Percentiles rank a stretch among this genome's conserved stretches.
Conservation (phyloP, 2,797 vertebrate species). For the Dendrocincla fuliginosa region DNA sequence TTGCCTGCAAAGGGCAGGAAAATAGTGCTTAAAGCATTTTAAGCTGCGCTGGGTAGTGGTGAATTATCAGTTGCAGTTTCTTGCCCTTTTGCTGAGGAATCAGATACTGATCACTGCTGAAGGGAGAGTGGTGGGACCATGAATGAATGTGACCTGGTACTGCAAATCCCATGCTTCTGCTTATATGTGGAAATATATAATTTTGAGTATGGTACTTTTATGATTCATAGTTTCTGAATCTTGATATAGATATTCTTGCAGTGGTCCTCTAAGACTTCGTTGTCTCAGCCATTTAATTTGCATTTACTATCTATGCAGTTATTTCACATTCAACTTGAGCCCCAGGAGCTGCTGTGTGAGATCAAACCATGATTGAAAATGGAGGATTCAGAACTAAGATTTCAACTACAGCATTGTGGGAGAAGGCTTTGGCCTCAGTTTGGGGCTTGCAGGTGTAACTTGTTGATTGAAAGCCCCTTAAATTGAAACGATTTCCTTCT, state of each 20-base stretch:
- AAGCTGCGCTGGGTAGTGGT: neutral
- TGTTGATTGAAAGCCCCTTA: neutral
- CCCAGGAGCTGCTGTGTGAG: neutral
- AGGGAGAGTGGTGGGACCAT: neutral
- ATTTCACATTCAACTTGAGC: neutral
- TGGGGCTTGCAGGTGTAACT: neutral
- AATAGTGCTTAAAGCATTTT: neutral
- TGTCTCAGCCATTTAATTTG: neutral
- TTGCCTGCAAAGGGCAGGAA: slow-evolving; percentile 30
- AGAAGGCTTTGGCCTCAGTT: neutral
- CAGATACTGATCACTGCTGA: neutral
- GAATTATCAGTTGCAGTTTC: neutral
- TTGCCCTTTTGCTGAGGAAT: neutral
- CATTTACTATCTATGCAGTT: neutral
- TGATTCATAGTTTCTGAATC: neutral
- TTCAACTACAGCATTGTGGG: neutral
- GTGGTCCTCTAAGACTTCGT: neutral
- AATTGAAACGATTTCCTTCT: neutral
- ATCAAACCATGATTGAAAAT: neutral
- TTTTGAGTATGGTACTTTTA: neutral
- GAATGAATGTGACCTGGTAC: neutral
- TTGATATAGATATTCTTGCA: neutral
- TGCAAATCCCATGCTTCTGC: neutral
- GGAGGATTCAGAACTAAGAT: neutral
- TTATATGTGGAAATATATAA: neutral